Conservation (phyloP, 1,140 invertebrate genomes). For the Aplysia californica region DNA sequence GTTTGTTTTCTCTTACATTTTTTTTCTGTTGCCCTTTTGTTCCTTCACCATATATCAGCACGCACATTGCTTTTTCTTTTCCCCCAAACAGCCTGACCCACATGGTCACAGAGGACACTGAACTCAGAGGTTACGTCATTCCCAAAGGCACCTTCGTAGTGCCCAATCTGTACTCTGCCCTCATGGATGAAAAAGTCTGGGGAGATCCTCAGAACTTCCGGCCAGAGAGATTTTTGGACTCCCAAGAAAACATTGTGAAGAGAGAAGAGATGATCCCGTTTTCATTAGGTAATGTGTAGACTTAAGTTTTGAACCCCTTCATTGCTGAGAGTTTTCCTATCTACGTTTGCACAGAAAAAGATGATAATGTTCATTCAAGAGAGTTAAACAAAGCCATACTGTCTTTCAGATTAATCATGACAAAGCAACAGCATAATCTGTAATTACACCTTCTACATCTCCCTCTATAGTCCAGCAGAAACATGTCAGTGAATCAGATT, state of each 20-base stretch:
- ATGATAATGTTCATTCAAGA: no score
- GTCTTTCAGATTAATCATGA: no score
- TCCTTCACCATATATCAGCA: background rate
- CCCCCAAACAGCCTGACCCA: constrained; percentile 64
- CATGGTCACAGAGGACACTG: constrained; percentile 40
- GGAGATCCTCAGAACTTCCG: constrained; percentile 77
- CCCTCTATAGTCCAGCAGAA: no score
- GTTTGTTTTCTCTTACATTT: no score
- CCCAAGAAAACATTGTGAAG: constrained; percentile 72
- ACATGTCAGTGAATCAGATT: no score
- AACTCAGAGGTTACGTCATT: constrained; percentile 58
- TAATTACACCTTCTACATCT: no score
- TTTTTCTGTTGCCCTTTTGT: background rate
- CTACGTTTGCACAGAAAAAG: no score
- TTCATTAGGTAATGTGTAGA: constrained; percentile 31
- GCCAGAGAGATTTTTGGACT: constrained; percentile 79
- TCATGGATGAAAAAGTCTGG: constrained; percentile 70
- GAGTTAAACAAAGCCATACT: no score
- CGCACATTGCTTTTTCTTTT: background rate
- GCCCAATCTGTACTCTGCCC: constrained; percentile 53
- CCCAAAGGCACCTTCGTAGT: constrained; percentile 59
- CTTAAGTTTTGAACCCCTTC: no score
- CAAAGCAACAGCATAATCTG: no score
- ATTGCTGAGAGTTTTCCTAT: no score
- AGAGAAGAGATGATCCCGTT: constrained; percentile 29